Conservation (phyloP, 2,113 vertebrate genomes). For the Bufo bufo region DNA sequence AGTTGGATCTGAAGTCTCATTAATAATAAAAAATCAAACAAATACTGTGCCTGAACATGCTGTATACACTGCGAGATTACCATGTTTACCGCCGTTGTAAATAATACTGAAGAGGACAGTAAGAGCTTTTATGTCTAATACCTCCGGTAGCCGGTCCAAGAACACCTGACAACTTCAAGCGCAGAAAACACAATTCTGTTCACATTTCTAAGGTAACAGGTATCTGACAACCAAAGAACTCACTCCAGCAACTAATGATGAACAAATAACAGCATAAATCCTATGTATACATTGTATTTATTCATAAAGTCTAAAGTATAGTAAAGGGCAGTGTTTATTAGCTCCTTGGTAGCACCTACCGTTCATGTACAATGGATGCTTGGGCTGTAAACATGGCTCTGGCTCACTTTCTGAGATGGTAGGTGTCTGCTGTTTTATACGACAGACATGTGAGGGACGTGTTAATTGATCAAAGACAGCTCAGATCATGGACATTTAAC, state of each 20-base stretch:
- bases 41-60: conserved; percentile 29
- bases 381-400: no score
- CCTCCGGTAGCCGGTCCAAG: background rate
- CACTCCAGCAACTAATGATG: background rate
- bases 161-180: conserved; percentile 15
- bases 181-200: background rate
- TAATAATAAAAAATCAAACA: conserved; percentile 51
- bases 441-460: no score
- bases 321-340: no score
- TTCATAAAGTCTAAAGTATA: no score
- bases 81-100: conserved; percentile 22
- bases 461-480: no score
- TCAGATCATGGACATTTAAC: no score
- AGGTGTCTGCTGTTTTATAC: no score
- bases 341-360: no score
- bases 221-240: background rate
- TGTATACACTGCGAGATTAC: conserved; percentile 15
- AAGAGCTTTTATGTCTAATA: background rate
- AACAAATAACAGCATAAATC: background rate
- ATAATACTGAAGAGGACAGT: conserved; percentile 1
- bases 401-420: no score
- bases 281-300: no score
- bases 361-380: no score
- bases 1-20: conserved; percentile 42
- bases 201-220: background rate